Evolutionary conservation across 2,888 invertebrate species (phyloP).

Genomic region (Invenusta paracnida): DNA sequence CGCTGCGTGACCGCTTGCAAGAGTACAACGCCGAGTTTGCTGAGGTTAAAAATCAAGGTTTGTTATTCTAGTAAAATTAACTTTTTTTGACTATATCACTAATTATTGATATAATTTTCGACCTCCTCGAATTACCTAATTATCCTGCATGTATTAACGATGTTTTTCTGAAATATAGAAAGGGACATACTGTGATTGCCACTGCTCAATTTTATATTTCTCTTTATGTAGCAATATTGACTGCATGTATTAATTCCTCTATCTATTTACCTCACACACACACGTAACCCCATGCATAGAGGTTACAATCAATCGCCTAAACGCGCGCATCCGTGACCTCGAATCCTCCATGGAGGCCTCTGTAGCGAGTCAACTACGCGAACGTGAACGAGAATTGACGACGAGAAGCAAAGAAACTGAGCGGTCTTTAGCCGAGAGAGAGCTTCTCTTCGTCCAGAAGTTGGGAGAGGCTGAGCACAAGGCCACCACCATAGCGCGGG

Average conservation of each 20-base stretch:
- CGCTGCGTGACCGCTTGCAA: constrained; percentile 62
- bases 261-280: constrained; percentile 41
- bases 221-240: too few species aligned
- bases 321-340: constrained; percentile 62
- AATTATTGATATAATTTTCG: not conserved
- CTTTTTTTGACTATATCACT: not conserved
- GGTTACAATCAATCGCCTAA: constrained; percentile 63
- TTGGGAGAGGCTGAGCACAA: constrained; percentile 60
- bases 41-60: constrained; percentile 53
- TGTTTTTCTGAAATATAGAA: too few species aligned
- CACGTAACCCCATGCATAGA: too few species aligned
- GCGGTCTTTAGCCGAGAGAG: constrained; percentile 58
- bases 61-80: not conserved
- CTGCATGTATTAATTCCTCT: too few species aligned
- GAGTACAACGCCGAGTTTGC: constrained; percentile 64
- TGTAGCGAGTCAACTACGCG: constrained; percentile 49
- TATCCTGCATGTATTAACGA: not conserved
- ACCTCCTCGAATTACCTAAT: not conserved
- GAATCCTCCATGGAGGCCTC: constrained; percentile 61
- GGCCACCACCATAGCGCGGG: not conserved
- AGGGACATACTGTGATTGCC: too few species aligned
- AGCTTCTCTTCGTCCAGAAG: constrained; percentile 58
- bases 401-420: constrained; percentile 59
- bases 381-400: constrained; percentile 54
- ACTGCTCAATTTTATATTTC: not conserved